Conservation (phyloP, 2,113 vertebrate genomes). For the Desmodus rotundus region DNA sequence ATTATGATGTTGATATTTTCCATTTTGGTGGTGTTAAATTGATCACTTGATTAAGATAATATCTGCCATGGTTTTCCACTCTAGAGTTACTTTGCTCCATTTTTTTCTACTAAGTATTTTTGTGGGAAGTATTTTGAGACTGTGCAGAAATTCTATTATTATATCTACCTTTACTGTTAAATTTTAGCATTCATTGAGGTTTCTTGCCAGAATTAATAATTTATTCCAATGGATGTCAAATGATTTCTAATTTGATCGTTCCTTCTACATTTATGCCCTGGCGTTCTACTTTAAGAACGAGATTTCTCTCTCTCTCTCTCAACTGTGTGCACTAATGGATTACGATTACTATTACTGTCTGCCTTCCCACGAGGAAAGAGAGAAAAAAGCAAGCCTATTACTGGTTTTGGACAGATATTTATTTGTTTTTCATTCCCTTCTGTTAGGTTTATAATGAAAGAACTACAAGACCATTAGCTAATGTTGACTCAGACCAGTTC, state of each 20-base stretch:
- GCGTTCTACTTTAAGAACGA: not conserved
- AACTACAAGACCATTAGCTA: not conserved
- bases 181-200: not conserved
- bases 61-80: not conserved
- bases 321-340: not conserved
- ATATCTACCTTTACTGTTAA: not conserved
- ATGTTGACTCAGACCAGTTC: not conserved
- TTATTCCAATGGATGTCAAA: not conserved
- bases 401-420: not conserved
- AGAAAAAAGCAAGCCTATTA: not conserved
- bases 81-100: not conserved
- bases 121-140: not conserved
- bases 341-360: not conserved
- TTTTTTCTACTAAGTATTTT: not conserved
- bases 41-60: not conserved
- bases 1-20: not conserved
- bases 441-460: not conserved
- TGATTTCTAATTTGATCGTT: not conserved
- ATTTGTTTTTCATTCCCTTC: not conserved
- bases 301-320: not conserved
- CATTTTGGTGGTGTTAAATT: not conserved
- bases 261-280: not conserved
- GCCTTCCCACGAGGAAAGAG: not conserved
- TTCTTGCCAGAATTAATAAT: not conserved
- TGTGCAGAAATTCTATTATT: not conserved